Evolutionary conservation across 2,888 invertebrate species (phyloP).

Genomic region (Chloroclystis v-ata): DNA sequence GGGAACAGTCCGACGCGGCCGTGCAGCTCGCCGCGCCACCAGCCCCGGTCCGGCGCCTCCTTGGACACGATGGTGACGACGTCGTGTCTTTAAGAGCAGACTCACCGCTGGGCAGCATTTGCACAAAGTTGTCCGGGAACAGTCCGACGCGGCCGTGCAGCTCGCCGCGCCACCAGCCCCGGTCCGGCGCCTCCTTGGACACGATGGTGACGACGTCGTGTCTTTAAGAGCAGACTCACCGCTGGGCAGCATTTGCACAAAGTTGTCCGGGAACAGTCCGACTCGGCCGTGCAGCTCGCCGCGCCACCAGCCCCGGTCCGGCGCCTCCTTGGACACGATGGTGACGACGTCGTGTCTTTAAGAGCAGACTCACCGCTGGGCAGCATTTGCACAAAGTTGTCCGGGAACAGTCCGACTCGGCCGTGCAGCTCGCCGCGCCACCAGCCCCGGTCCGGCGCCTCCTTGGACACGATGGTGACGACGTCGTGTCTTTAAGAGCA

Average conservation of each 20-base stretch:
- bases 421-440: constrained; percentile 97
- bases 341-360: not conserved
- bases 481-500: too few species aligned
- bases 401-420: constrained; percentile 95
- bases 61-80: constrained; percentile 81
- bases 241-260: constrained; percentile 84
- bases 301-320: constrained; percentile 98
- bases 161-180: constrained; percentile 99
- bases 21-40: constrained; percentile 97
- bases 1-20: constrained; percentile 96
- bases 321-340: constrained; percentile 90
- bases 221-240: too few species aligned
- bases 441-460: constrained; percentile 97
- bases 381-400: constrained; percentile 94
- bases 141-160: constrained; percentile 91
- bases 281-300: constrained; percentile 93
- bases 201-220: constrained; percentile 69
- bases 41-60: constrained; percentile 95
- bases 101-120: constrained; percentile 74
- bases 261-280: constrained; percentile 99
- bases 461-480: constrained; percentile 83
- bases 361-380: constrained; percentile 56
- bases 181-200: constrained; percentile 92
- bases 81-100: too few species aligned
- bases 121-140: constrained; percentile 99